Percentiles rank a stretch among this genome's conserved stretches.
Conservation (phyloP, 2,888 invertebrate species). For the Rhyacophila evoluta region DNA sequence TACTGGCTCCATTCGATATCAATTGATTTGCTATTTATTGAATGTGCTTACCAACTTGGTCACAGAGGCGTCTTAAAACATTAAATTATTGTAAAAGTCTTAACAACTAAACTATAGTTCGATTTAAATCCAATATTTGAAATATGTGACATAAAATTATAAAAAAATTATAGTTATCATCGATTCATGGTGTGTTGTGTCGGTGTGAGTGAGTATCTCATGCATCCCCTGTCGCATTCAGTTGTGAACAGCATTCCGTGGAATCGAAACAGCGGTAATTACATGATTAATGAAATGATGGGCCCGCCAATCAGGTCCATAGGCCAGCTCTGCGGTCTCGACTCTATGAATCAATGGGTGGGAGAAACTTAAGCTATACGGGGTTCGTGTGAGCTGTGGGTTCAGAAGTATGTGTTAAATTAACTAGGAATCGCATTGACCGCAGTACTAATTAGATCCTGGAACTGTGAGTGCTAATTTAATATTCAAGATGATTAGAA, state of each 20-base stretch:
- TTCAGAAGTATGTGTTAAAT: constrained; percentile 16
- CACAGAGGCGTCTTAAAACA: too few relatives aligned
- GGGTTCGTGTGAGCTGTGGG: background rate
- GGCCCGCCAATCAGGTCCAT: constrained; percentile 25
- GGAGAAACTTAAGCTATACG: background rate
- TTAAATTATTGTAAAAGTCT: too few relatives aligned
- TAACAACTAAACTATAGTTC: too few relatives aligned
- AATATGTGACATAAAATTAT: too few relatives aligned
- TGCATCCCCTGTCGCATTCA: background rate
- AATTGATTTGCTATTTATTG: too few relatives aligned
- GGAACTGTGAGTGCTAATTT: background rate
- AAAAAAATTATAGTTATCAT: too few relatives aligned
- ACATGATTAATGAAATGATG: constrained; percentile 44
- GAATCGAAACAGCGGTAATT: constrained; percentile 44
- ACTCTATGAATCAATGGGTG: background rate
- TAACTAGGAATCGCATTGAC: constrained; percentile 25
- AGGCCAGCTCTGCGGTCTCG: constrained; percentile 15
- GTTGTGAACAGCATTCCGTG: background rate
- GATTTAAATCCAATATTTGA: too few relatives aligned
- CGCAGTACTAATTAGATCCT: constrained; percentile 32
- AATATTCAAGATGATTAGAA: background rate
- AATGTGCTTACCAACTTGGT: too few relatives aligned
- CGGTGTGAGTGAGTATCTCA: too few relatives aligned
- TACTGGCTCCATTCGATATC: too few relatives aligned
- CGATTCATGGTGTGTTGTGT: too few relatives aligned